phyloP scores from a whole-genome alignment of 2,888 invertebrate genomes.

The Epinotia ramella region DNA sequence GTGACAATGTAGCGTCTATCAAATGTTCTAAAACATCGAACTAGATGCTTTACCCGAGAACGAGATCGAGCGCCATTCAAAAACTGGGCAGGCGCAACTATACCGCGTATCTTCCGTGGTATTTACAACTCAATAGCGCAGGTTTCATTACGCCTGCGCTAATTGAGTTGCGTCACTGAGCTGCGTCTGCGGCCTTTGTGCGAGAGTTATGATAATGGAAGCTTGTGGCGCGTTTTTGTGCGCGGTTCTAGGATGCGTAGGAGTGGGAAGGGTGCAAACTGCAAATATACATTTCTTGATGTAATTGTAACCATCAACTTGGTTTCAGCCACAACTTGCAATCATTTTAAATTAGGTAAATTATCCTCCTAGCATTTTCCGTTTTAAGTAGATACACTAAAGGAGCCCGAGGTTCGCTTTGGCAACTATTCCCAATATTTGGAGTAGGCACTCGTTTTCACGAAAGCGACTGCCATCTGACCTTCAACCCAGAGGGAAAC shows the following conservation, averaged over 20 bases:
- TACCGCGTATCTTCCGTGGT: constrained; percentile 24
- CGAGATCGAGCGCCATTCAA: background rate
- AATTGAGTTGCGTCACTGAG: constrained; percentile 16
- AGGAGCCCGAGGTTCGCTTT: no score
- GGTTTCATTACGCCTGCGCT: constrained; percentile 11
- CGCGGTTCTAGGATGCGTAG: constrained; percentile 6
- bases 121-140: constrained; percentile 34
- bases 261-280: background rate
- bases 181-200: background rate
- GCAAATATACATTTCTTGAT: background rate
- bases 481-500: no score
- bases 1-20: no score
- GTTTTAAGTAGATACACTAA: no score
- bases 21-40: background rate
- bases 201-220: constrained; percentile 22
- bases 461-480: no score
- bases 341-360: background rate
- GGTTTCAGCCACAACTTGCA: background rate
- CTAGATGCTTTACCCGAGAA: background rate
- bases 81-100: background rate
- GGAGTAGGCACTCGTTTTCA: no score
- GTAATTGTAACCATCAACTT: background rate
- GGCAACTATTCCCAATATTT: no score
- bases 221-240: constrained; percentile 32
- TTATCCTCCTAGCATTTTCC: background rate